Conservation (phyloP, 1,140 invertebrate genomes). For the Saxidomus purpurata region DNA sequence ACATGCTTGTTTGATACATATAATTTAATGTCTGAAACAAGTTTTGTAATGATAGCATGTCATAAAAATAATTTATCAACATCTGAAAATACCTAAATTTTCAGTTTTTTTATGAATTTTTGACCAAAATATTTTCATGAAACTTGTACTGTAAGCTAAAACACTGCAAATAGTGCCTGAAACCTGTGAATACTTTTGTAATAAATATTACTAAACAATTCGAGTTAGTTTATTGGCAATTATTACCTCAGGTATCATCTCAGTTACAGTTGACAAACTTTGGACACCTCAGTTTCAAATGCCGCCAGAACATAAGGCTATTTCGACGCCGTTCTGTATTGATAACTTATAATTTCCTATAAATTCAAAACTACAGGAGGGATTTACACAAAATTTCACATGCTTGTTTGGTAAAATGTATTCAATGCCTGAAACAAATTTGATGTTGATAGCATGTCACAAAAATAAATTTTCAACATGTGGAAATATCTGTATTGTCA, state of each 20-base stretch:
- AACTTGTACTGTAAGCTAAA: slow-evolving; percentile 1
- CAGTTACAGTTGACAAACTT: slow-evolving; percentile 22
- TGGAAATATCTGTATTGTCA: slow-evolving; percentile 37
- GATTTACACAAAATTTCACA: slow-evolving; percentile 15
- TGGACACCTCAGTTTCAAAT: slow-evolving; percentile 25
- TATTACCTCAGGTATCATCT: too few species aligned
- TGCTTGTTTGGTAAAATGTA: slow-evolving; percentile 26
- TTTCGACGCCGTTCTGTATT: slow-evolving; percentile 17
- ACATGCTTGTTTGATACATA: slow-evolving; percentile 48
- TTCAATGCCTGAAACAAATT: slow-evolving; percentile 23
- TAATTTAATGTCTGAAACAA: slow-evolving; percentile 47
- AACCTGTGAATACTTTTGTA: slow-evolving; percentile 40
- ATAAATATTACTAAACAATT: slow-evolving; percentile 36
- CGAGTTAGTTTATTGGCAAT: too few species aligned
- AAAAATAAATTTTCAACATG: slow-evolving; percentile 40
- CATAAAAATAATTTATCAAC: slow-evolving; percentile 51
- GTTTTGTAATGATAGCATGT: slow-evolving; percentile 25
- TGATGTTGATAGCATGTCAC: slow-evolving; percentile 42
- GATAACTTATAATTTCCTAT: slow-evolving; percentile 31
- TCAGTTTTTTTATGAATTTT: slow-evolving; percentile 26
- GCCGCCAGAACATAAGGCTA: slow-evolving; percentile 9
- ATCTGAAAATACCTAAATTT: slow-evolving; percentile 47
- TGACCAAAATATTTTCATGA: not conserved
- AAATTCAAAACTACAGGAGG: slow-evolving; percentile 1
- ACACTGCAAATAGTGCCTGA: slow-evolving; percentile 34